A percentile compares a stretch with the other conserved stretches of the same genome.
These are phyloP conservation scores for Oceanodroma tethys DNA, from an alignment of 2,113 vertebrate species.

Conservation along the genomic window DNA sequence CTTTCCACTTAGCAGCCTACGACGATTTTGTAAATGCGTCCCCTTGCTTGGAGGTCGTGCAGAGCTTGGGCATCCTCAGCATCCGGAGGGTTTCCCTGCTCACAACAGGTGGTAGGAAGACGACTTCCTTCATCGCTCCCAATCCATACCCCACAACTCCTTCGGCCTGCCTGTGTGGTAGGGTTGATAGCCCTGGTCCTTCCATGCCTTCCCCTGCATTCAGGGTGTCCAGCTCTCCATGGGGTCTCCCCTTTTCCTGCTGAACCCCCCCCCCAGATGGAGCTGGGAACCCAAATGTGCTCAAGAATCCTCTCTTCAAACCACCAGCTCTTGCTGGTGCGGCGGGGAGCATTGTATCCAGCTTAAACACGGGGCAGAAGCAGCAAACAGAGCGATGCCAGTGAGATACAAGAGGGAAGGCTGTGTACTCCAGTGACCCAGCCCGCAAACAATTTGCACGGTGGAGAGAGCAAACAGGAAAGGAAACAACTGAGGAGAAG, in stretches of 20 bases:
- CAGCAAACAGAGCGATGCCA: not conserved
- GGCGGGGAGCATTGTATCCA: not conserved
- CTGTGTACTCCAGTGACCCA: not conserved
- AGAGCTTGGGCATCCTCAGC: not conserved
- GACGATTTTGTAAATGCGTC: not conserved
- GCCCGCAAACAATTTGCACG: not conserved
- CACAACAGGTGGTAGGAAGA: not conserved
- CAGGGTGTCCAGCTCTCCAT: not conserved
- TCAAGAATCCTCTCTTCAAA: not conserved
- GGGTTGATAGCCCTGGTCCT: not conserved
- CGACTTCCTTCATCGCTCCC: not conserved
- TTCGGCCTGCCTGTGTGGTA: accelerated
- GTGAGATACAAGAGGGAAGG: accelerated
- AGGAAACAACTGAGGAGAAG: not conserved
- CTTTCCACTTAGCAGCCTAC: not conserved
- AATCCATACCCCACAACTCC: not conserved
- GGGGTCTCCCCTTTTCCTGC: not conserved
- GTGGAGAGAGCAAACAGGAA: not conserved
- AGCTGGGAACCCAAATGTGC: not conserved
- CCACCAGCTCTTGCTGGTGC: accelerated
- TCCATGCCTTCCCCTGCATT: not conserved
- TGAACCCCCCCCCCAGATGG: not conserved
- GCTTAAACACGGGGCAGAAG: not conserved
- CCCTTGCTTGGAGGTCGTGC: not conserved
- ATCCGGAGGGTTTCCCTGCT: not conserved